A percentile compares a stretch with the other conserved stretches of the same genome.
Conservation (phyloP, 2,797 vertebrate species). For the Macropus fuliginosus region DNA sequence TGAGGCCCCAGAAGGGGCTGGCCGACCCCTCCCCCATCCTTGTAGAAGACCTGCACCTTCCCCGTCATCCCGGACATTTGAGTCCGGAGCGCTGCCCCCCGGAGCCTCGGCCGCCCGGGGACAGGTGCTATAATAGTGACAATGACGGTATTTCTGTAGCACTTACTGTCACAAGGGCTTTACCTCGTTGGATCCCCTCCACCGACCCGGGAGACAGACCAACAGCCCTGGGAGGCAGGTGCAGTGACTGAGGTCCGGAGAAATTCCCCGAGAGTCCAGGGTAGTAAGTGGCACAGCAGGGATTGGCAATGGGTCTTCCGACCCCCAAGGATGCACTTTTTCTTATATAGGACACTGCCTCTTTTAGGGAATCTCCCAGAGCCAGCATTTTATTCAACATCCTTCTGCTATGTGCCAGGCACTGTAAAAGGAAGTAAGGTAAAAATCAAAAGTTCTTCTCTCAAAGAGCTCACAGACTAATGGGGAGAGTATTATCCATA, state of each 20-base stretch:
- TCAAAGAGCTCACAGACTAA: background rate
- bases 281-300: background rate
- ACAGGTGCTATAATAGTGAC: background rate
- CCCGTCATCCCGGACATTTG: too few relatives aligned
- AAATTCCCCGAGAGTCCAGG: too few relatives aligned
- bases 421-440: background rate
- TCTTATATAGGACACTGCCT: background rate
- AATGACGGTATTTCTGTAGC: slow-evolving; percentile 26
- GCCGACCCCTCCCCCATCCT: too few relatives aligned
- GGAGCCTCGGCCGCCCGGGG: background rate
- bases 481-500: background rate
- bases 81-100: too few relatives aligned
- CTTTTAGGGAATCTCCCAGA: background rate
- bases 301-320: background rate
- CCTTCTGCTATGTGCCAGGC: background rate
- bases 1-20: too few relatives aligned
- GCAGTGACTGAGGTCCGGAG: background rate
- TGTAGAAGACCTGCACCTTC: too few relatives aligned
- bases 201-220: slow-evolving; percentile 3
- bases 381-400: background rate
- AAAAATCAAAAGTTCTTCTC: background rate
- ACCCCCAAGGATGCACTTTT: background rate
- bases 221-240: background rate
- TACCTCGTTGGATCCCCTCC: background rate
- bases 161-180: background rate